phyloP scores from a whole-genome alignment of 1,140 invertebrate species.

The Bombyx mori region DNA sequence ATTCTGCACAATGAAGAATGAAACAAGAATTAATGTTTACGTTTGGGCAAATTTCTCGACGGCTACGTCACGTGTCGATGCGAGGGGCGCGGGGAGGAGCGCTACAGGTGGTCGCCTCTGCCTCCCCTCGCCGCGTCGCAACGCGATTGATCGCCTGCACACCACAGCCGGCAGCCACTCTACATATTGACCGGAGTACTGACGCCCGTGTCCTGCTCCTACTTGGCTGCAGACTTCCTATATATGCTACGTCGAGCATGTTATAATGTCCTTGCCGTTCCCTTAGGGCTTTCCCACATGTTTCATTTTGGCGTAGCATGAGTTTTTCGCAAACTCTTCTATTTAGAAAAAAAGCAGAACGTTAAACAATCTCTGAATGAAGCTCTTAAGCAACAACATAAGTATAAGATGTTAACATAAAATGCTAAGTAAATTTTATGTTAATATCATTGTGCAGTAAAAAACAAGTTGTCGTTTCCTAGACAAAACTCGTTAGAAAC shows the following conservation, averaged over 20 bases:
- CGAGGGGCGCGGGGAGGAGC: slow-evolving; percentile 23
- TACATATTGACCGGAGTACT: slow-evolving; percentile 65
- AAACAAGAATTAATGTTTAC: slow-evolving; percentile 70
- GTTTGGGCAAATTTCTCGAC: slow-evolving; percentile 64
- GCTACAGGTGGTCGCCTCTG: slow-evolving; percentile 52
- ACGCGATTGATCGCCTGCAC: slow-evolving; percentile 59
- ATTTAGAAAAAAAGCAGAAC: no score
- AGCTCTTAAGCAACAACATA: no score
- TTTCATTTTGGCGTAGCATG: no score
- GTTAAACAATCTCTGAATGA: no score
- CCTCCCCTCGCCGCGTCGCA: slow-evolving; percentile 17
- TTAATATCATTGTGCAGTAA: no score
- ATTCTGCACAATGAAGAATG: slow-evolving; percentile 67
- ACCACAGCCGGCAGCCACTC: slow-evolving; percentile 60
- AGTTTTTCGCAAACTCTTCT: no score
- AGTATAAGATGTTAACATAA: no score
- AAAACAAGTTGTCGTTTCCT: no score
- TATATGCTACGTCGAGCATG: slow-evolving; percentile 28
- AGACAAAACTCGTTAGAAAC: no score
- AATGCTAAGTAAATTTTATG: no score
- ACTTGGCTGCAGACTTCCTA: slow-evolving; percentile 43
- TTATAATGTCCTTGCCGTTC: background rate
- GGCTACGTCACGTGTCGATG: slow-evolving; percentile 64
- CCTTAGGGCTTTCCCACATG: no score
- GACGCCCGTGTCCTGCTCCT: slow-evolving; percentile 53